Percentiles rank a stretch among this genome's conserved stretches.
These are phyloP conservation scores for Caenorhabditis sp. DNA, from an alignment of 2,888 invertebrate species.

Conservation along the genomic window DNA sequence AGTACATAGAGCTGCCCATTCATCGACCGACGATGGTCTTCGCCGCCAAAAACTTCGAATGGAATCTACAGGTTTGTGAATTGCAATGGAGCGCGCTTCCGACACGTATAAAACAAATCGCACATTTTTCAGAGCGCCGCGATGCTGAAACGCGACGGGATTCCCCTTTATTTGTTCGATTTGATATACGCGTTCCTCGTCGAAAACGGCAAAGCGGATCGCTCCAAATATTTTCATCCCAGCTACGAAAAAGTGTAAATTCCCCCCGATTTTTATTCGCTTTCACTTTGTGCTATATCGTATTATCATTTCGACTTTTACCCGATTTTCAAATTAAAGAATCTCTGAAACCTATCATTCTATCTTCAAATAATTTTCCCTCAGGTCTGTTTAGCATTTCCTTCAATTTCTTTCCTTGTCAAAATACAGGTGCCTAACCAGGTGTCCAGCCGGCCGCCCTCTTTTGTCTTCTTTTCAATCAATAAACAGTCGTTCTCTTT, in stretches of 20 bases:
- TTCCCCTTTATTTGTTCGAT: conserved; percentile 32
- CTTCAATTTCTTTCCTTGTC: too few species aligned
- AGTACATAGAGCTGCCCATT: conserved; percentile 28
- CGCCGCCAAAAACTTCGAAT: conserved; percentile 34
- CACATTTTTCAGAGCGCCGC: conserved; percentile 40
- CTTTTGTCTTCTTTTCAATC: too few species aligned
- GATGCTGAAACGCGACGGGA: conserved; percentile 17
- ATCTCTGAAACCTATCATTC: too few species aligned
- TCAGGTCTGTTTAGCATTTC: too few species aligned
- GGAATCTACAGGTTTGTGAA: conserved; percentile 39
- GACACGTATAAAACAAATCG: background rate
- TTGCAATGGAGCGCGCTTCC: background rate
- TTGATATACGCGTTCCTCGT: conserved; percentile 44
- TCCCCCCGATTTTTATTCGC: background rate
- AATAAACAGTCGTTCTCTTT: too few species aligned
- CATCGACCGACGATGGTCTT: conserved; percentile 22
- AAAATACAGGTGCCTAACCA: too few species aligned
- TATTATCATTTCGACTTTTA: background rate
- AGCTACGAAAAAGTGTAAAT: conserved; percentile 7
- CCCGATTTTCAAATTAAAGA: conserved; percentile 4
- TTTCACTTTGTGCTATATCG: background rate
- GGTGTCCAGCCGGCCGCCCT: too few species aligned
- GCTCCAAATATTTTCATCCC: conserved; percentile 17
- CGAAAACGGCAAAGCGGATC: conserved; percentile 7
- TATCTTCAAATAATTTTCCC: background rate